phyloP scores from a whole-genome alignment of 2,888 invertebrate species.

The Meteorus colon region DNA sequence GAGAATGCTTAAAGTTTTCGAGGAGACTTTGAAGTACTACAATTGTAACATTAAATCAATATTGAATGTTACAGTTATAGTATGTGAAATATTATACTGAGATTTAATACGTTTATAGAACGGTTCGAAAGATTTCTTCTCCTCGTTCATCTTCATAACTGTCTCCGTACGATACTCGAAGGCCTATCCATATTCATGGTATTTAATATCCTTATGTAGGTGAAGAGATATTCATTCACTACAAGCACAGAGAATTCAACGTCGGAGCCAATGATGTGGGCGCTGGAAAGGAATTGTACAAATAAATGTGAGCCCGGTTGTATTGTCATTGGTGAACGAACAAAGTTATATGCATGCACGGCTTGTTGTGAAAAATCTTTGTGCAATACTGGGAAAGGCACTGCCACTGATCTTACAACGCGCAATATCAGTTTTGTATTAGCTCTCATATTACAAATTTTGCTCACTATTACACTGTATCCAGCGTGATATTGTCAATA shows the following conservation, averaged over 20 bases:
- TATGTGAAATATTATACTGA: too few relatives aligned
- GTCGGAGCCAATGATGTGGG: conserved; percentile 85
- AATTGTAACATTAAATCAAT: too few relatives aligned
- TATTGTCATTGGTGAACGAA: conserved; percentile 91
- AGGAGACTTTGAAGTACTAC: too few relatives aligned
- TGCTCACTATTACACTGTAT: conserved; percentile 66
- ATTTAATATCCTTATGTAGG: conserved; percentile 74
- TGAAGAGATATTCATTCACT: conserved; percentile 88
- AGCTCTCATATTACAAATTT: conserved; percentile 63
- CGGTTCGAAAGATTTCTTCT: too few relatives aligned
- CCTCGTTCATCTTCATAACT: neutral
- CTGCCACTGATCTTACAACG: conserved; percentile 59
- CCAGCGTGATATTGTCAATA: conserved; percentile 65
- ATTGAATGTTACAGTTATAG: too few relatives aligned
- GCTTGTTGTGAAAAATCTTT: conserved; percentile 86
- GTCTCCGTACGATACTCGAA: conserved; percentile 13
- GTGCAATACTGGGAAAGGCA: conserved; percentile 84
- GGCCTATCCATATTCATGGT: conserved; percentile 29
- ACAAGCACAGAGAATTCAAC: conserved; percentile 87
- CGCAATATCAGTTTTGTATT: conserved; percentile 63
- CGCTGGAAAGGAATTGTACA: conserved; percentile 87
- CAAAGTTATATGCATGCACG: conserved; percentile 90
- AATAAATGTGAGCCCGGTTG: conserved; percentile 90
- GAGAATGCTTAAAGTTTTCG: too few relatives aligned
- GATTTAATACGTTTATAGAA: too few relatives aligned